These are phyloP conservation scores for Lochmaea crataegi DNA, from an alignment of 2,888 invertebrate genomes.

Conservation along the genomic window DNA sequence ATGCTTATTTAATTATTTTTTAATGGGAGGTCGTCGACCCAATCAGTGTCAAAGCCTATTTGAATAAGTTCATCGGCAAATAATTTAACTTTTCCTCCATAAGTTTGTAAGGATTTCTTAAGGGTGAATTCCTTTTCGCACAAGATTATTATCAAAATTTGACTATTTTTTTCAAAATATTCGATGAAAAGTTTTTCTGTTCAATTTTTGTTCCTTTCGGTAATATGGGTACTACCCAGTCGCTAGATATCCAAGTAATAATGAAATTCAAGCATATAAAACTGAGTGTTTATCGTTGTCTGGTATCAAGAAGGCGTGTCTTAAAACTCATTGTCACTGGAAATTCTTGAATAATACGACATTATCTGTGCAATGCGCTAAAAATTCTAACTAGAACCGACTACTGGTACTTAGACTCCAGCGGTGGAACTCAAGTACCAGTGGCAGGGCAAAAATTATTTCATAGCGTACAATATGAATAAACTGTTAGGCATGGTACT, in stretches of 20 bases:
- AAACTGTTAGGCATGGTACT: too few species aligned
- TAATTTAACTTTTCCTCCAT: too few species aligned
- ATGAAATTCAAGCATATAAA: slow-evolving; percentile 64
- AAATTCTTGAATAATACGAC: slow-evolving; percentile 64
- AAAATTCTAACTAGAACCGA: slow-evolving; percentile 50
- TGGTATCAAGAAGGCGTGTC: slow-evolving; percentile 63
- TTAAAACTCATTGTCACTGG: slow-evolving; percentile 62
- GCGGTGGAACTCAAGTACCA: slow-evolving; percentile 11
- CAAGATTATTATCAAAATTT: too few species aligned
- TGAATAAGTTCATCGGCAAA: too few species aligned
- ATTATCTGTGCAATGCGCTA: slow-evolving; percentile 56
- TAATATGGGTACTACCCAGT: background rate
- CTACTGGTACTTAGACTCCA: slow-evolving; percentile 29
- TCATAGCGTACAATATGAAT: too few species aligned
- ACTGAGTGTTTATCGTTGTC: slow-evolving; percentile 61
- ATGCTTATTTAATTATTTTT: too few species aligned
- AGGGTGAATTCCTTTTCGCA: too few species aligned
- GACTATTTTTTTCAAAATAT: too few species aligned
- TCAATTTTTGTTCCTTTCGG: background rate
- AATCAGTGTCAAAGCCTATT: too few species aligned
- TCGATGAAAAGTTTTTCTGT: too few species aligned
- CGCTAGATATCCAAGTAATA: slow-evolving; percentile 48
- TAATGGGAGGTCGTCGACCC: too few species aligned
- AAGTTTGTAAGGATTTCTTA: too few species aligned
- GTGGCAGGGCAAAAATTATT: background rate